These are phyloP conservation scores for Drusus annulatus DNA, from an alignment of 1,140 invertebrate genomes.

Conservation along the genomic window DNA sequence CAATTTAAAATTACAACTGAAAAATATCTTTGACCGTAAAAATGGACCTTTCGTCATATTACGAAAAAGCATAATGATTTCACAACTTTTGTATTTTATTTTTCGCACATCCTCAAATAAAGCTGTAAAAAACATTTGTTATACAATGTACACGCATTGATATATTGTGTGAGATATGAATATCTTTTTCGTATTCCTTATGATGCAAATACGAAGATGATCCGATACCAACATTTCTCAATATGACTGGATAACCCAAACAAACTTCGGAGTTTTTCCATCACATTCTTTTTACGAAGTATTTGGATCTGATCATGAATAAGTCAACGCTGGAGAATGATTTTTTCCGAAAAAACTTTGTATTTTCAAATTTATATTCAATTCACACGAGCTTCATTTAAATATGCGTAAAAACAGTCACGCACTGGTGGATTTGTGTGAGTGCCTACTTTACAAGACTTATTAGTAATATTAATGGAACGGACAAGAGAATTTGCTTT, in stretches of 20 bases:
- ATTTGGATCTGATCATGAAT: conserved; percentile 21
- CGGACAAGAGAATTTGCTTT: neutral
- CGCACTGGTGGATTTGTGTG: neutral
- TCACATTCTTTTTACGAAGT: neutral
- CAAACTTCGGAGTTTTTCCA: conserved; percentile 8
- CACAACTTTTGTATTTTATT: neutral
- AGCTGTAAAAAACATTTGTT: too few species aligned
- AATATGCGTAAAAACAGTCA: neutral
- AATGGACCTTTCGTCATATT: too few species aligned
- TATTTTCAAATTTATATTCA: conserved; percentile 9
- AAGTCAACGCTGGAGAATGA: conserved; percentile 18
- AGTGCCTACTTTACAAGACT: neutral
- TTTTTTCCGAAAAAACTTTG: neutral
- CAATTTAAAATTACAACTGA: too few species aligned
- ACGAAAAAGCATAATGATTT: too few species aligned
- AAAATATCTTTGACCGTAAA: too few species aligned
- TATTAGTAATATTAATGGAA: neutral
- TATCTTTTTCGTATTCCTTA: too few species aligned
- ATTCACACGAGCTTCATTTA: neutral
- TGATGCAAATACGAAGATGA: too few species aligned
- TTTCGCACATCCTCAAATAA: neutral
- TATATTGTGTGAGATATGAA: too few species aligned
- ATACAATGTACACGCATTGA: too few species aligned
- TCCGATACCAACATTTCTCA: neutral
- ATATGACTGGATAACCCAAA: neutral